A percentile compares a stretch with the other conserved stretches of the same genome.
These are phyloP conservation scores for Patiria miniata DNA, from an alignment of 35 echinoderm and acorn worm genomes.

Conservation along the genomic window DNA sequence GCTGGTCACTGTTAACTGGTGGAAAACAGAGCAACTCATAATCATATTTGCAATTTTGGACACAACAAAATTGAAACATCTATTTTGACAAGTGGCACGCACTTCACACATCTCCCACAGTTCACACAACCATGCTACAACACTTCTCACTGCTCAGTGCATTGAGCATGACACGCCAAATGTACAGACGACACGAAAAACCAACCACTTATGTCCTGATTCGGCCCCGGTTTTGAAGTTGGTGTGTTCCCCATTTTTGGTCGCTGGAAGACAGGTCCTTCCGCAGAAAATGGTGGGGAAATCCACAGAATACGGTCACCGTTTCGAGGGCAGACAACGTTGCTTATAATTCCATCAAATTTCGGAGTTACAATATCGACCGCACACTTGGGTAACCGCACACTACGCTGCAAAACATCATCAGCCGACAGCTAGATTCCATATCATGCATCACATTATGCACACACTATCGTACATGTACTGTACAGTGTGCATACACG, in stretches of 20 bases:
- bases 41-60: neutral
- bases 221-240: constrained; percentile 20
- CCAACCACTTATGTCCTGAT: constrained; percentile 27
- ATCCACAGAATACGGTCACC: constrained; percentile 1
- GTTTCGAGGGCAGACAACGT: neutral
- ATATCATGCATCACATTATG: neutral
- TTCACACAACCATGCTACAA: too few species aligned
- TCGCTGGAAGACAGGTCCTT: constrained; percentile 30
- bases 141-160: too few species aligned
- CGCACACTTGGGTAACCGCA: too few species aligned
- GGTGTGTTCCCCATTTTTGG: constrained; percentile 19
- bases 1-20: too few species aligned
- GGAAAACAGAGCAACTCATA: neutral
- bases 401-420: constrained; percentile 13
- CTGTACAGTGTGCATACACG: neutral
- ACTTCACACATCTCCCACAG: neutral
- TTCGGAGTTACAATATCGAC: constrained; percentile 11
- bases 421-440: constrained; percentile 14
- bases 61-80: neutral
- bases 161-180: too few species aligned
- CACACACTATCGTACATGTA: neutral
- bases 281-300: constrained; percentile 16
- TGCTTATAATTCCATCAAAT: constrained; percentile 22
- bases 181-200: constrained; percentile 2
- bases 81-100: neutral